These are phyloP conservation scores for Drosophila rhopaloa DNA, from an alignment of 1,140 invertebrate genomes.

Conservation along the genomic window DNA sequence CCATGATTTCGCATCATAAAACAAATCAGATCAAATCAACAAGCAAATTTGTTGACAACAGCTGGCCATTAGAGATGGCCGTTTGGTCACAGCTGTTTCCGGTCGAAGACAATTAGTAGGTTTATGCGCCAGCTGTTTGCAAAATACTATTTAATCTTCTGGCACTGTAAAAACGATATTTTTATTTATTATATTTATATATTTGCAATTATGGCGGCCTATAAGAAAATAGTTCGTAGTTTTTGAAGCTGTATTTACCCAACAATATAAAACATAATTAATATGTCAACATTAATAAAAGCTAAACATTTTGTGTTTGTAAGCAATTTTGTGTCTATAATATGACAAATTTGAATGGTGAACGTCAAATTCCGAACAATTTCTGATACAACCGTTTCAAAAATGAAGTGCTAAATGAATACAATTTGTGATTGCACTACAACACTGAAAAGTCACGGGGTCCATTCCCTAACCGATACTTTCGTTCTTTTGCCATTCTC, in stretches of 20 bases:
- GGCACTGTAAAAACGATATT: neutral
- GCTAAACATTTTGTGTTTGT: too few relatives aligned
- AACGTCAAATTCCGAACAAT: neutral
- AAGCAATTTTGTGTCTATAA: too few relatives aligned
- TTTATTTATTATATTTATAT: too few relatives aligned
- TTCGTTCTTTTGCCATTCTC: slow-evolving; percentile 31
- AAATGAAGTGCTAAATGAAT: neutral
- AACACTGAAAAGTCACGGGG: neutral
- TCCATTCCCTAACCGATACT: neutral
- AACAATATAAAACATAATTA: too few relatives aligned
- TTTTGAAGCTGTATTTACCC: too few relatives aligned
- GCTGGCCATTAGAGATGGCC: neutral
- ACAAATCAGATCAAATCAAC: neutral
- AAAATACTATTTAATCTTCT: neutral
- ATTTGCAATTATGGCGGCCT: too few relatives aligned
- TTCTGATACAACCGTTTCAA: neutral
- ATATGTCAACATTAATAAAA: too few relatives aligned
- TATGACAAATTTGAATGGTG: too few relatives aligned
- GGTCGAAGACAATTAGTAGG: too few relatives aligned
- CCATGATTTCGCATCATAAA: slow-evolving; percentile 27
- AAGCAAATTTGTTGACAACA: slow-evolving; percentile 4
- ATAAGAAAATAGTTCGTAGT: neutral
- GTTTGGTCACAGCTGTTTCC: slow-evolving; percentile 1
- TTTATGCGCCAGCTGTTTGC: neutral
- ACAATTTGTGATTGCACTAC: too few relatives aligned